Base-by-base conservation (phyloP, 1,140 invertebrate species). In the Drosophila rhopaloa region DNA sequence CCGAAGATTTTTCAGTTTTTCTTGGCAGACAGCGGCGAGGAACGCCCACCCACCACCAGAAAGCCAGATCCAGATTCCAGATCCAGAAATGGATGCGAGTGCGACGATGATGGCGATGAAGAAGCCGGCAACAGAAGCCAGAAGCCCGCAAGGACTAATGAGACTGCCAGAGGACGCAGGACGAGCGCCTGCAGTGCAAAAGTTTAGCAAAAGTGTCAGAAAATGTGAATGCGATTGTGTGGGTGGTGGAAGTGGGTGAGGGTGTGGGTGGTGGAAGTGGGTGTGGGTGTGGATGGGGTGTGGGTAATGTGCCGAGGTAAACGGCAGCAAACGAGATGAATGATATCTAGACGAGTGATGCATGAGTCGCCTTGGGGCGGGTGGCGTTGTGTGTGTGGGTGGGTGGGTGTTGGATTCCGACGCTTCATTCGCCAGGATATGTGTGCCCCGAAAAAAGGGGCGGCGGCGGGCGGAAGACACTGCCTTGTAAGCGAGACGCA, bases 261-360 rank as follows among this genome's bases (percentile, higher is more conserved):
- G 47, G 48, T 6, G 54, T 0, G n/a, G n/a, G n/a, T n/a, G 44
- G 40, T 48, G 50, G 47, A 24, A 24, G 24, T 24, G 24, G n/a
- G n/a, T n/a, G n/a, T n/a, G n/a, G 47, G 48, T 7, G 5, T 27
- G 57, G 58, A 67, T 50, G 53, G 37, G 40, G 43, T 9, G 7
- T 68, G 78, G 78, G 78, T 83, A 83, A 81, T 89, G 84, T 89
- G 84, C 74, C 61, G 77, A 89, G 86, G 86, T 82, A 73, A 81
- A 81, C 66, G 75, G 77, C 86, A 79, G 70, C 75, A 65, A 62
- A 79, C 66, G 79, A 88, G 83, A 90, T 88, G 84, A 78, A 88
- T 88, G 84, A 88, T 88, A 88, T 89, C 85, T 82, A 81, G 82
- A 83, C 82, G 88, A 79, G 84, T 90, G 86, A 90, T 90, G 86